phyloP scores from a whole-genome alignment of 2,888 invertebrate genomes.

The Rhynchonema sp. region DNA sequence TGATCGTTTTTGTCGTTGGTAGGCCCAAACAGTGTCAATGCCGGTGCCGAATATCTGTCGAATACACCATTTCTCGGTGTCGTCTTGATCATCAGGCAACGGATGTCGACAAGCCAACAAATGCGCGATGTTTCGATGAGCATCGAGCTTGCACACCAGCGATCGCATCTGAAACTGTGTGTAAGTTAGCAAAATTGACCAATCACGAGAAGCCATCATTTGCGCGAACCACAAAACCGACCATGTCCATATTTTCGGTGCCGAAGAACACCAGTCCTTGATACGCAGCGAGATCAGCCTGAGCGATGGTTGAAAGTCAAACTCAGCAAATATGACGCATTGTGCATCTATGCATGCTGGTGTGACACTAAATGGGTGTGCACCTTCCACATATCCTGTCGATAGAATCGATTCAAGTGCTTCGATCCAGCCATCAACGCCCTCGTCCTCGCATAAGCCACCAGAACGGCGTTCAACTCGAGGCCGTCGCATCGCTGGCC shows the following conservation, averaged over 20 bases:
- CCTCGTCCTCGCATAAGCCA: not conserved
- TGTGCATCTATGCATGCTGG: not conserved
- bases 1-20: no score
- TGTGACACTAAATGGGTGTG: no score
- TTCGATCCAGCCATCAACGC: not conserved
- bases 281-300: not conserved
- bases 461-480: not conserved
- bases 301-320: not conserved
- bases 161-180: no score
- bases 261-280: not conserved
- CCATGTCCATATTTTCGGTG: not conserved
- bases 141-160: not conserved
- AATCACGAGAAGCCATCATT: no score
- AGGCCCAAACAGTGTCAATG: no score
- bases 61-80: no score
- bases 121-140: not conserved
- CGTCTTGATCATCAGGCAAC: no score
- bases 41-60: no score
- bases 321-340: not conserved
- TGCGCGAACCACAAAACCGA: no score
- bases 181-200: no score
- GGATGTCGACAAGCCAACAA: not conserved
- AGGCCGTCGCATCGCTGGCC: not conserved
- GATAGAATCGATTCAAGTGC: not conserved
- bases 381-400: not conserved